A percentile compares a stretch with the other conserved stretches of the same genome.
Evolutionary conservation across 2,888 invertebrate species (phyloP).

Genomic region (Lymantria monacha): DNA sequence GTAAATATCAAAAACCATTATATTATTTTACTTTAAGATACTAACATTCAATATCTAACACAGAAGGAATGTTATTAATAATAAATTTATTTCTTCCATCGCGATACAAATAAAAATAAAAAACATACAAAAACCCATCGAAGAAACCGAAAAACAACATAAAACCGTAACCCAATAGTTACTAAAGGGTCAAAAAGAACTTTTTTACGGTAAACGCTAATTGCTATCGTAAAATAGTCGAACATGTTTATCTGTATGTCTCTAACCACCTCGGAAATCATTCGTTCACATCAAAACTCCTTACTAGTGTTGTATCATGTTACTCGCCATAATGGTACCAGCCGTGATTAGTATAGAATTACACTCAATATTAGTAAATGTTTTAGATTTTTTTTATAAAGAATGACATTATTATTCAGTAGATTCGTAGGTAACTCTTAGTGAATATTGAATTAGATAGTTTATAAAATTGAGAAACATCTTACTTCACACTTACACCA

Average conservation of each 20-base stretch:
- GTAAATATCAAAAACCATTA: too few species aligned
- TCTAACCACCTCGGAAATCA: conserved; percentile 28
- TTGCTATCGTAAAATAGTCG: conserved; percentile 30
- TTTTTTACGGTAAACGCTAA: conserved; percentile 24
- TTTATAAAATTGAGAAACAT: too few species aligned
- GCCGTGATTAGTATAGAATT: conserved; percentile 26
- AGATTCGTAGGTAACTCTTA: not conserved
- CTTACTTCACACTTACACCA: too few species aligned
- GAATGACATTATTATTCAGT: not conserved
- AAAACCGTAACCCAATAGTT: not conserved
- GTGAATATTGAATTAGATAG: too few species aligned
- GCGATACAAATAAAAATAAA: too few species aligned
- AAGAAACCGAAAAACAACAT: too few species aligned
- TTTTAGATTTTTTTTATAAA: conserved; percentile 1
- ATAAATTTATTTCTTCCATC: too few species aligned
- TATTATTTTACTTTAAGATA: too few species aligned
- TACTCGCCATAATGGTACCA: conserved; percentile 35
- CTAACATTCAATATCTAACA: too few species aligned
- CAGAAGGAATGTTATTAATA: too few species aligned
- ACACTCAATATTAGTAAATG: conserved; percentile 36
- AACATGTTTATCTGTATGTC: conserved; percentile 40
- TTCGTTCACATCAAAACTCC: conserved; percentile 31
- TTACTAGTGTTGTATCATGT: conserved; percentile 5
- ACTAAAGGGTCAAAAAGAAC: not conserved
- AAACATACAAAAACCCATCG: too few species aligned